phyloP scores from a whole-genome alignment of 2,797 vertebrate species.

The Acrossocheilus wenchowensis region DNA sequence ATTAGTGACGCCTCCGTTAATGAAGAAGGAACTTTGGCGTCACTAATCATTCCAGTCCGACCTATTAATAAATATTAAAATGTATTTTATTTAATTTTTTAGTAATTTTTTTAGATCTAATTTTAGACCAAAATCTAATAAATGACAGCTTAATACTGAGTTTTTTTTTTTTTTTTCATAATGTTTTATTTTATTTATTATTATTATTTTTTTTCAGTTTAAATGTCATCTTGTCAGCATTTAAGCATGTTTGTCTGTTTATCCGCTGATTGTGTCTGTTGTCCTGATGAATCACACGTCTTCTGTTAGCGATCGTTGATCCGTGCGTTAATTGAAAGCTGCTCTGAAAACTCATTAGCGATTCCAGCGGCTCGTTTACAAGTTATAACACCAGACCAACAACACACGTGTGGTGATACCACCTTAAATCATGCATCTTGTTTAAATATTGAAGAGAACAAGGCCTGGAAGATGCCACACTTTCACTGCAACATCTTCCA shows the following conservation, averaged over 20 bases:
- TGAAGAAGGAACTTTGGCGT: constrained; percentile 36
- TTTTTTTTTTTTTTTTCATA: no score
- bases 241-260: background rate
- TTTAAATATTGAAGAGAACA: constrained; percentile 51
- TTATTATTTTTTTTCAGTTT: background rate
- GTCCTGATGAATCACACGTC: background rate
- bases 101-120: no score
- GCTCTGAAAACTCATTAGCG: constrained; percentile 1
- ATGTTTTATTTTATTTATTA: no score
- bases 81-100: background rate
- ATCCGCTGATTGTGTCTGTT: background rate
- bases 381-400: background rate
- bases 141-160: background rate
- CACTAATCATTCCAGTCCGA: no score
- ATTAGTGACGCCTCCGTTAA: constrained; percentile 44
- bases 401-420: constrained; percentile 6
- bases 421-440: constrained; percentile 48
- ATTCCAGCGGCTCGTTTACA: constrained; percentile 23
- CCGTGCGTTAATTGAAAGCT: background rate
- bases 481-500: constrained; percentile 36
- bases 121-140: background rate
- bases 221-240: background rate
- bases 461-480: background rate
- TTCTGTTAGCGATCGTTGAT: background rate
- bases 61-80: background rate